Conservation (phyloP, 2,797 vertebrate genomes). For the Hybognathus amarus region DNA sequence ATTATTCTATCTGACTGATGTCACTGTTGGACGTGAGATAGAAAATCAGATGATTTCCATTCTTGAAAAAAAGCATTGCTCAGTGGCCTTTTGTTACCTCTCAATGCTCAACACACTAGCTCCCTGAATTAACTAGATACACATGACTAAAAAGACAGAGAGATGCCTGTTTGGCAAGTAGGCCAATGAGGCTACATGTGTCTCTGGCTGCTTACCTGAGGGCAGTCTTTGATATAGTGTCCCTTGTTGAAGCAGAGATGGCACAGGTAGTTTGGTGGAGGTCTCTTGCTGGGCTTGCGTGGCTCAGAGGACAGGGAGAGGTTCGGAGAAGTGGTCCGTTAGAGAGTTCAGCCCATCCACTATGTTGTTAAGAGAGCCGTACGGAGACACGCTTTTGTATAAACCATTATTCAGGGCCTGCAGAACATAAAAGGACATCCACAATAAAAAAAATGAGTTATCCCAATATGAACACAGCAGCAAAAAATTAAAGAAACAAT, state of each 20-base stretch:
- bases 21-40: not conserved
- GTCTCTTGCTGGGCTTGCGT: constrained; percentile 96
- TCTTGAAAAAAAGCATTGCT: constrained; percentile 8
- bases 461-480: not conserved
- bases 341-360: constrained; percentile 97
- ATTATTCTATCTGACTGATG: not conserved
- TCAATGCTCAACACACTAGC: constrained; percentile 20
- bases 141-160: constrained; percentile 78
- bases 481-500: not conserved
- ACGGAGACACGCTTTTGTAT: constrained; percentile 94
- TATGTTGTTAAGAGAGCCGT: constrained; percentile 97
- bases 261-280: constrained; percentile 98
- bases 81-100: constrained; percentile 11
- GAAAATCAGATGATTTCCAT: constrained; percentile 4
- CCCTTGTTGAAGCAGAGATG: constrained; percentile 99
- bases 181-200: constrained; percentile 69
- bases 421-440: constrained; percentile 39
- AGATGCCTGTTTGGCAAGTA: constrained; percentile 78
- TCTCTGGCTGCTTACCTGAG: constrained; percentile 86
- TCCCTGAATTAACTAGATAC: constrained; percentile 53
- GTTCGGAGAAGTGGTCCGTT: constrained; percentile 98
- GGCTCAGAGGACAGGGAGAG: constrained; percentile 94
- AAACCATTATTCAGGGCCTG: constrained; percentile 93
- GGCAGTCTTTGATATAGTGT: constrained; percentile 99
- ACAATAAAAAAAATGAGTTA: not conserved